These are phyloP conservation scores for Sebastes vulpes DNA, from an alignment of 2,797 vertebrate species.

Conservation along the genomic window DNA sequence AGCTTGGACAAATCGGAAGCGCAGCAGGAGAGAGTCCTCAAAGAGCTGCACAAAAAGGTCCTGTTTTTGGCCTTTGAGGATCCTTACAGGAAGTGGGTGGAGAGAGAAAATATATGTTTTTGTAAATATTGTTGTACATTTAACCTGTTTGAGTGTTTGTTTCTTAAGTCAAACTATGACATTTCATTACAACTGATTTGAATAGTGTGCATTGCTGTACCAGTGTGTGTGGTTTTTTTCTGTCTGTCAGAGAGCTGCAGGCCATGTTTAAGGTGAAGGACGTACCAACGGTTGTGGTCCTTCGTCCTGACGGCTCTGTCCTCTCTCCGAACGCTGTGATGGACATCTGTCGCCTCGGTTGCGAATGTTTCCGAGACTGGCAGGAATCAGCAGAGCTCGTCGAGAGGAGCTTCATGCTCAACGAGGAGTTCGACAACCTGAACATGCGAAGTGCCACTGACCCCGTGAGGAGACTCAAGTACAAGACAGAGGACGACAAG, in stretches of 20 bases:
- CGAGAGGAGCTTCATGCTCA: slow-evolving; percentile 90
- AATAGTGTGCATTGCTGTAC: neutral
- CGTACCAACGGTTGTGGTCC: slow-evolving; percentile 89
- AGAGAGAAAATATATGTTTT: neutral
- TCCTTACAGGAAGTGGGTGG: slow-evolving; percentile 86
- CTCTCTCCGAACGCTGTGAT: slow-evolving; percentile 86
- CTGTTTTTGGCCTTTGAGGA: slow-evolving; percentile 90
- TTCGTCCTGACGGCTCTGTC: slow-evolving; percentile 89
- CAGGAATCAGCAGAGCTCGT: slow-evolving; percentile 90
- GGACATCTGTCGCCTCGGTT: slow-evolving; percentile 86
- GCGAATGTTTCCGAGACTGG: slow-evolving; percentile 90
- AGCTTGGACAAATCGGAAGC: slow-evolving; percentile 87
- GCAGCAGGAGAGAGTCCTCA: slow-evolving; percentile 87
- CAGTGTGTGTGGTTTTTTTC: neutral
- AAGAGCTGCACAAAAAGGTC: slow-evolving; percentile 88
- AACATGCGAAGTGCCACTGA: slow-evolving; percentile 87
- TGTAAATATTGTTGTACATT: neutral
- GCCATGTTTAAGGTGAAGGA: slow-evolving; percentile 86
- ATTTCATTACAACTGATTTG: neutral
- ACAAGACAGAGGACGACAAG: slow-evolving; percentile 86
- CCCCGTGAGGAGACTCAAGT: slow-evolving; percentile 88
- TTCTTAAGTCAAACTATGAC: neutral
- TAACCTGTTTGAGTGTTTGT: neutral
- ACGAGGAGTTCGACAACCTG: slow-evolving; percentile 87
- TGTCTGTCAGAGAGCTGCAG: slow-evolving; percentile 86